Conservation (phyloP, 1,140 invertebrate genomes). For the Solenopsis fugax region DNA sequence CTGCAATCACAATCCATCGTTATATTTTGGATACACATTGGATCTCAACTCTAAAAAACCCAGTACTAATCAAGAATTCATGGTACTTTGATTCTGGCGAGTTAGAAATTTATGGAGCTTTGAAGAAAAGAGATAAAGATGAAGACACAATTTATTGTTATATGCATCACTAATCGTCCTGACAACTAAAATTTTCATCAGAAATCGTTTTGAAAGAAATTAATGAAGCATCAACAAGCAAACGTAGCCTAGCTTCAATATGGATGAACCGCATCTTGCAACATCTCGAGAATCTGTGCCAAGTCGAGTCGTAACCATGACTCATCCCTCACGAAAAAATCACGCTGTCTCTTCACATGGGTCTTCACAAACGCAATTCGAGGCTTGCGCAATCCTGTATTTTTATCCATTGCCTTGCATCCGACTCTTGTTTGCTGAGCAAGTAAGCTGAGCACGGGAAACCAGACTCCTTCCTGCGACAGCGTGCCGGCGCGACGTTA, state of each 20-base stretch:
- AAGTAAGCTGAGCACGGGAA: neutral
- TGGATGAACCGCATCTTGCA: too few relatives aligned
- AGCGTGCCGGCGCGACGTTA: neutral
- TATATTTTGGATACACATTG: too few relatives aligned
- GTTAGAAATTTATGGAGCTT: too few relatives aligned
- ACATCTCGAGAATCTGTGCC: neutral
- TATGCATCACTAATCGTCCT: neutral
- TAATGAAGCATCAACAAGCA: neutral
- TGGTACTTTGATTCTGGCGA: too few relatives aligned
- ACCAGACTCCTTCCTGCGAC: neutral
- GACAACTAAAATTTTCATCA: neutral
- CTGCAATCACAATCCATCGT: neutral
- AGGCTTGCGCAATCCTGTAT: conserved; percentile 23
- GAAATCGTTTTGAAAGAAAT: neutral
- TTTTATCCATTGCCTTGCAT: conserved; percentile 27
- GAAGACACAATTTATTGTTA: neutral
- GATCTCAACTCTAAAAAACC: too few relatives aligned
- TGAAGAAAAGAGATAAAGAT: too few relatives aligned
- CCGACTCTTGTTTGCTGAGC: neutral
- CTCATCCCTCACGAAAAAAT: conserved; percentile 28
- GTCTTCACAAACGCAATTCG: neutral
- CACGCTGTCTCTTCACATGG: neutral
- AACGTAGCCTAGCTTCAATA: too few relatives aligned
- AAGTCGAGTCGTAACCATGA: conserved; percentile 17
- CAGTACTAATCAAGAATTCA: too few relatives aligned